phyloP scores from a whole-genome alignment of 2,888 invertebrate species.

The Spodoptera littoralis region DNA sequence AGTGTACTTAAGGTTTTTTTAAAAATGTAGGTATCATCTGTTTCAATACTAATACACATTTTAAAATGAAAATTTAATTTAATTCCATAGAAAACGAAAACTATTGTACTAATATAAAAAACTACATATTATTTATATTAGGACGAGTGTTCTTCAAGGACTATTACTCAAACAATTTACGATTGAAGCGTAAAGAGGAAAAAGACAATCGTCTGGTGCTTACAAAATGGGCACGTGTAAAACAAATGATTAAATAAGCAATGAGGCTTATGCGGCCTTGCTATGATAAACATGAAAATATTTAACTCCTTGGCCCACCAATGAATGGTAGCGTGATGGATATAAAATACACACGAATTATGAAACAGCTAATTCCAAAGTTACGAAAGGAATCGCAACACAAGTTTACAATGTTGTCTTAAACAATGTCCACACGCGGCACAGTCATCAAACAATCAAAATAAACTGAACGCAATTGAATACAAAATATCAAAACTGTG shows the following conservation, averaged over 20 bases:
- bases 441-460: slow-evolving; percentile 46
- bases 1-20: slow-evolving; percentile 32
- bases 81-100: slow-evolving; percentile 33
- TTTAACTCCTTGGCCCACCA: slow-evolving; percentile 8
- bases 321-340: slow-evolving; percentile 13
- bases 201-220: slow-evolving; percentile 14
- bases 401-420: slow-evolving; percentile 37
- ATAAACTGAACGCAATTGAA: slow-evolving; percentile 33
- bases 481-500: slow-evolving; percentile 30
- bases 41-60: slow-evolving; percentile 31
- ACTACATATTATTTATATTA: slow-evolving; percentile 38
- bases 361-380: slow-evolving; percentile 35
- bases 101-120: slow-evolving; percentile 22
- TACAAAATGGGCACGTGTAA: slow-evolving; percentile 22
- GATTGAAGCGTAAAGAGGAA: slow-evolving; percentile 10
- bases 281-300: slow-evolving; percentile 8
- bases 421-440: slow-evolving; percentile 21
- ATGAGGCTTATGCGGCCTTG: slow-evolving; percentile 9
- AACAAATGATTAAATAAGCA: slow-evolving; percentile 11
- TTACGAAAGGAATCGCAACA: slow-evolving; percentile 33
- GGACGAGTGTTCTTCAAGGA: slow-evolving; percentile 56
- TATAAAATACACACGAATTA: slow-evolving; percentile 27
- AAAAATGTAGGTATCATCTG: slow-evolving; percentile 26
- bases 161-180: slow-evolving; percentile 14
- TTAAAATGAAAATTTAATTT: slow-evolving; percentile 44